Percentiles rank a stretch among this genome's conserved stretches.
phyloP scores from a whole-genome alignment of 1,140 invertebrate species.

The Saccostrea echinata region DNA sequence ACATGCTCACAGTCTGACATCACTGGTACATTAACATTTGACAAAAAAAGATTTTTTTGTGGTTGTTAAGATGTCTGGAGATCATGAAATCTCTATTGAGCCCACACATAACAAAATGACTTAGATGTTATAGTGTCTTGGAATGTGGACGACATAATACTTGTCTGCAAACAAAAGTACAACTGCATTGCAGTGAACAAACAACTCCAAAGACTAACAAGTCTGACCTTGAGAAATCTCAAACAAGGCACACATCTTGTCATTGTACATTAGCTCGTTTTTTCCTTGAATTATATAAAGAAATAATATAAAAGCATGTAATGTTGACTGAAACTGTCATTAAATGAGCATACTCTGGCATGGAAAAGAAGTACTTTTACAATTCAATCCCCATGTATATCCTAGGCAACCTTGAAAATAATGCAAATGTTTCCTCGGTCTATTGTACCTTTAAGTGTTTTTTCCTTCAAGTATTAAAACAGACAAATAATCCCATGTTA shows the following conservation, averaged over 20 bases:
- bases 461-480: not conserved
- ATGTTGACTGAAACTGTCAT: too few species aligned
- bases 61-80: not conserved
- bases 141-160: not conserved
- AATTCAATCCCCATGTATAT: too few species aligned
- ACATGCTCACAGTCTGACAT: not conserved
- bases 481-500: not conserved
- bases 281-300: too few species aligned
- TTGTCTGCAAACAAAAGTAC: not conserved
- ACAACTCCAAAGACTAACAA: not conserved
- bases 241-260: too few species aligned
- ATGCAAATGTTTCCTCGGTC: not conserved
- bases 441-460: not conserved
- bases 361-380: too few species aligned
- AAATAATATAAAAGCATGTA: too few species aligned
- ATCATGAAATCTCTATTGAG: not conserved
- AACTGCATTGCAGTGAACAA: not conserved
- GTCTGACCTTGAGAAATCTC: too few species aligned
- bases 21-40: not conserved
- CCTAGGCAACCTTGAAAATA: too few species aligned
- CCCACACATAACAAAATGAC: not conserved
- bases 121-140: slow-evolving; percentile 1
- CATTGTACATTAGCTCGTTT: too few species aligned
- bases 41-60: not conserved
- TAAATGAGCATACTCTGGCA: too few species aligned